Percentiles rank a stretch among this genome's conserved stretches.
phyloP scores from a whole-genome alignment of 37 sponge, comb jelly and placozoan genomes.

The Dysidea cf. avara region DNA sequence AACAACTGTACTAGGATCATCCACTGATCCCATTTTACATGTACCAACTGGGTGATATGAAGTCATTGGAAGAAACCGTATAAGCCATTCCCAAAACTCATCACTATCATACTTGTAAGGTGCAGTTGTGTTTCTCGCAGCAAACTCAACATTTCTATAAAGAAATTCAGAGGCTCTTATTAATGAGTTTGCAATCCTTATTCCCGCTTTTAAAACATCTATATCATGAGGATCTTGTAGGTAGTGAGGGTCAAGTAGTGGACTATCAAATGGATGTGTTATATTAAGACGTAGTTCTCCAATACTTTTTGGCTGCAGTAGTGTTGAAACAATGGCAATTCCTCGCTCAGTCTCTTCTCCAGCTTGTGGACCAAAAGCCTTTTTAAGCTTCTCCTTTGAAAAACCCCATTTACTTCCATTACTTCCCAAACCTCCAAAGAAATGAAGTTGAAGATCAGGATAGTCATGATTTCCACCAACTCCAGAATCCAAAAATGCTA shows the following conservation, averaged over 20 bases:
- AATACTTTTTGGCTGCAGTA: slow-evolving; percentile 67
- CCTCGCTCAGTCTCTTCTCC: background rate
- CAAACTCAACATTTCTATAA: background rate
- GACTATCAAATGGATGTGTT: slow-evolving; percentile 36
- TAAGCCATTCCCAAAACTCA: slow-evolving; percentile 67
- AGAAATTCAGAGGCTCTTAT: slow-evolving; percentile 45
- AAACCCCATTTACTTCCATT: too few species aligned
- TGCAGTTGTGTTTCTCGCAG: background rate
- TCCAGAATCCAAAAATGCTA: slow-evolving; percentile 42
- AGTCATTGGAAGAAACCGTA: slow-evolving; percentile 49
- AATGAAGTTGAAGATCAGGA: slow-evolving; percentile 52
- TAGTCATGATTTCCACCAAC: slow-evolving; percentile 1
- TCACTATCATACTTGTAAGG: slow-evolving; percentile 54
- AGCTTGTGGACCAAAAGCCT: slow-evolving; percentile 22
- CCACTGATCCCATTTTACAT: too few species aligned
- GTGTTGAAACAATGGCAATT: slow-evolving; percentile 14
- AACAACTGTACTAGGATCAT: too few species aligned
- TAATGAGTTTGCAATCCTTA: slow-evolving; percentile 49
- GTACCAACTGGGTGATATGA: too few species aligned
- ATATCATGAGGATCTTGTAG: slow-evolving; percentile 56
- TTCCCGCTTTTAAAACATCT: slow-evolving; percentile 47
- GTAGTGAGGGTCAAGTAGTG: slow-evolving; percentile 78
- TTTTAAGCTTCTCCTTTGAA: too few species aligned
- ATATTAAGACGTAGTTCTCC: slow-evolving; percentile 56
- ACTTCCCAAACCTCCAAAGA: slow-evolving; percentile 16